phyloP scores from a whole-genome alignment of 1,140 invertebrate species.

The Pentalonia nigronervosa region DNA sequence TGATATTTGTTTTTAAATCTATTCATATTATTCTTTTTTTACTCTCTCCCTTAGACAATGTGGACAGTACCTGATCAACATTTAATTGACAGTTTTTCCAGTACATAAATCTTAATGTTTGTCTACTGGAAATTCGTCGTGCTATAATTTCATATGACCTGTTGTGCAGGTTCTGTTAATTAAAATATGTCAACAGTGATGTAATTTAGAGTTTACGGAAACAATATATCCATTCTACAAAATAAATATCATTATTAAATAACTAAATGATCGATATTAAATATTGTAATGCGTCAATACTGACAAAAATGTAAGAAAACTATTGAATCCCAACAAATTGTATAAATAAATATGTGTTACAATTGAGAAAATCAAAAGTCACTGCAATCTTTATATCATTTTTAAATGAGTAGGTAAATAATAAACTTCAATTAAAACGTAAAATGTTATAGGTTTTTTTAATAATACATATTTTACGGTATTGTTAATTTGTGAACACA shows the following conservation, averaged over 20 bases:
- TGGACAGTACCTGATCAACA: background rate
- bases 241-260: background rate
- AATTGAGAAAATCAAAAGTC: background rate
- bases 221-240: background rate
- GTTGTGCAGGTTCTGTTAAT: background rate
- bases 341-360: background rate
- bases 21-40: background rate
- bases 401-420: background rate
- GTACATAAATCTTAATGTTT: background rate
- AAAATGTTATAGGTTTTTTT: background rate
- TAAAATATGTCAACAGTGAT: background rate
- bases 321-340: background rate
- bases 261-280: background rate
- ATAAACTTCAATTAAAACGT: background rate
- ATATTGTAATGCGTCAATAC: background rate
- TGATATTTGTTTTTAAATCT: background rate
- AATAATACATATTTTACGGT: too few relatives aligned
- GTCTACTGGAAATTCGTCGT: background rate
- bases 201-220: background rate
- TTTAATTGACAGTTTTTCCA: background rate
- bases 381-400: background rate
- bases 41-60: background rate
- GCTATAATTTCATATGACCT: background rate
- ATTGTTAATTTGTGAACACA: background rate
- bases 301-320: background rate